Evolutionary conservation across 53 echinoderm and acorn worm species (phyloP).

Genomic region (Astropecten irregularis): DNA sequence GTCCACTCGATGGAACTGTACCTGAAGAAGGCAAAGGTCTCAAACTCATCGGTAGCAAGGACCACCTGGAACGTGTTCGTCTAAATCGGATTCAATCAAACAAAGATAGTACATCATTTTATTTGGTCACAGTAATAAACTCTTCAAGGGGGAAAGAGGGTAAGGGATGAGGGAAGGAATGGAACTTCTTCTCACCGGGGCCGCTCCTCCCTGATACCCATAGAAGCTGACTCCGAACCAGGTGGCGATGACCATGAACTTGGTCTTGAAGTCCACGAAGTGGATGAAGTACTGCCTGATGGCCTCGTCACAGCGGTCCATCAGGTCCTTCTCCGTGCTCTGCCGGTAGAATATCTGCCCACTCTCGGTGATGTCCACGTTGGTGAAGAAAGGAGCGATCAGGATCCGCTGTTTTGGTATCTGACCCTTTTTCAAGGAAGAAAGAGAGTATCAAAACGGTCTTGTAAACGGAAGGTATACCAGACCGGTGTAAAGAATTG

Average conservation of each 20-base stretch:
- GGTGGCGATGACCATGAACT: constrained; percentile 83
- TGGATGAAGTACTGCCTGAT: constrained; percentile 77
- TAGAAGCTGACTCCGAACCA: constrained; percentile 91
- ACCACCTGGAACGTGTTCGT: constrained; percentile 90
- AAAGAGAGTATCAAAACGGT: no score
- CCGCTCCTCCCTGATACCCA: constrained; percentile 77
- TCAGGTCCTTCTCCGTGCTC: constrained; percentile 80
- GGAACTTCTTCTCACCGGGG: no score
- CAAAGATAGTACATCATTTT: no score
- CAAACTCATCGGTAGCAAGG: constrained; percentile 87
- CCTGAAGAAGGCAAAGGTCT: constrained; percentile 87
- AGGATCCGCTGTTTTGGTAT: constrained; percentile 57
- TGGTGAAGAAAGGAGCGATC: constrained; percentile 90
- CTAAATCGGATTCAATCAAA: no score
- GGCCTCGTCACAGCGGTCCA: constrained; percentile 72
- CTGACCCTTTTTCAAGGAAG: constrained; percentile 32
- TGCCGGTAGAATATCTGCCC: constrained; percentile 90
- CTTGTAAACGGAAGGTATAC: no score
- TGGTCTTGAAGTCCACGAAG: constrained; percentile 67
- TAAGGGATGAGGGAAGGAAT: no score
- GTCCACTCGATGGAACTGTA: constrained; percentile 86
- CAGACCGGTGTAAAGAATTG: no score
- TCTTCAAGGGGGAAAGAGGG: no score
- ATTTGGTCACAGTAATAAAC: no score
- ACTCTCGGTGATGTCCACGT: constrained; percentile 77